Conservation (phyloP, 2,888 invertebrate genomes). For the Volucella inanis region DNA sequence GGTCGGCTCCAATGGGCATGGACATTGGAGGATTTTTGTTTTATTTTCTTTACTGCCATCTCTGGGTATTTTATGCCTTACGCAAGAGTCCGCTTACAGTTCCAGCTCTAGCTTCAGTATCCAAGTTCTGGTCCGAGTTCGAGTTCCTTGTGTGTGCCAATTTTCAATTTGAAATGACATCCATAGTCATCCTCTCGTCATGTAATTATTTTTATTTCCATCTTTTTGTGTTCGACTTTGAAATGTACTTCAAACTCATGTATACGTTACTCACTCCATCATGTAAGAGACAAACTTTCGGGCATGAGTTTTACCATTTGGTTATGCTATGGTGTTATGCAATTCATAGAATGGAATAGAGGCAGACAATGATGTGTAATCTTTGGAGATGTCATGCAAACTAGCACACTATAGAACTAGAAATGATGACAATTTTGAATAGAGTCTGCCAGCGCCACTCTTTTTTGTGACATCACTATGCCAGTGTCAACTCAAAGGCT, state of each 20-base stretch:
- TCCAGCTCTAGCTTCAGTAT: background rate
- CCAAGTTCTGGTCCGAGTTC: too few species aligned
- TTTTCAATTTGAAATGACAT: constrained; percentile 28
- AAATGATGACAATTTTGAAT: constrained; percentile 16
- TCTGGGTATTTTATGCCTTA: constrained; percentile 3
- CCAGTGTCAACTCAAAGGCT: background rate
- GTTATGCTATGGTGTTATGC: constrained; percentile 14
- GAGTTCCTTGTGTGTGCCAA: constrained; percentile 42
- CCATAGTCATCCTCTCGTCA: constrained; percentile 37
- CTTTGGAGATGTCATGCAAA: constrained; percentile 29
- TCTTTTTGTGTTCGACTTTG: constrained; percentile 43
- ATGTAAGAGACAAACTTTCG: constrained; percentile 8
- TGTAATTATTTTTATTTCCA: constrained; percentile 19
- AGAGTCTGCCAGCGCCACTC: background rate
- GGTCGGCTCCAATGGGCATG: background rate
- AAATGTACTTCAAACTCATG: constrained; percentile 29
- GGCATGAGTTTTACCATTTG: background rate
- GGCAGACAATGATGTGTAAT: constrained; percentile 12
- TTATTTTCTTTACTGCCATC: constrained; percentile 13
- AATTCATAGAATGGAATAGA: constrained; percentile 14
- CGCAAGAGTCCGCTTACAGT: constrained; percentile 5
- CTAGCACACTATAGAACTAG: constrained; percentile 21
- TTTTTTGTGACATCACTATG: background rate
- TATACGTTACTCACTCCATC: constrained; percentile 15
- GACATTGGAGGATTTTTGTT: constrained; percentile 38